Conservation (phyloP, 1,140 invertebrate species). For the Oedothorax gibbosus region DNA sequence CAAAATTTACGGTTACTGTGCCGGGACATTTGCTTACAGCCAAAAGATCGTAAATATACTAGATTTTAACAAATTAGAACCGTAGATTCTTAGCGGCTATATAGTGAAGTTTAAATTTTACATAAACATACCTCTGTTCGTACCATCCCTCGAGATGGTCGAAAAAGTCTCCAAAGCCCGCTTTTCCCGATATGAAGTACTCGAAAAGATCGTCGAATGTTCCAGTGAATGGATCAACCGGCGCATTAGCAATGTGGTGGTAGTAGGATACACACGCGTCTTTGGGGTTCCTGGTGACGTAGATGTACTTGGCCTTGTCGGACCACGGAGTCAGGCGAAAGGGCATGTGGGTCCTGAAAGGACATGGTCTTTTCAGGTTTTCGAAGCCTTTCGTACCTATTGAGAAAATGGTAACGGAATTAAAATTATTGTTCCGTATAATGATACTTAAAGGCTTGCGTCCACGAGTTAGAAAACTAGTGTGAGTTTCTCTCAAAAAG, state of each 20-base stretch:
- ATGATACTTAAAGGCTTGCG: no score
- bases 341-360: conserved; percentile 71
- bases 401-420: background rate
- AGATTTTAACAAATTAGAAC: no score
- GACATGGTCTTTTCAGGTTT: conserved; percentile 18
- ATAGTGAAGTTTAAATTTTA: conserved; percentile 78
- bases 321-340: conserved; percentile 70
- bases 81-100: conserved; percentile 68
- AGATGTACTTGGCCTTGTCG: conserved; percentile 70
- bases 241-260: conserved; percentile 55
- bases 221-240: conserved; percentile 59
- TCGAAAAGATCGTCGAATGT: conserved; percentile 67
- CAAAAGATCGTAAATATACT: no score
- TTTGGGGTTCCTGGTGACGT: conserved; percentile 63
- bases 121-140: conserved; percentile 70
- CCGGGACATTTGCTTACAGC: no score
- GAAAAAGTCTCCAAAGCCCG: conserved; percentile 68
- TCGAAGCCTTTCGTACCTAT: conserved; percentile 27
- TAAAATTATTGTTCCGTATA: background rate
- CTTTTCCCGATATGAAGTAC: conserved; percentile 65
- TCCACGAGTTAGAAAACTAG: no score
- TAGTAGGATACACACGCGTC: conserved; percentile 62
- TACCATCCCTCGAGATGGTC: conserved; percentile 67
- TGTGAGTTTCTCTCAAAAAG: no score
- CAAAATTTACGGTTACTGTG: no score